These are phyloP conservation scores for Coptotermes formosanus DNA, from an alignment of 1,140 invertebrate species.

Conservation along the genomic window DNA sequence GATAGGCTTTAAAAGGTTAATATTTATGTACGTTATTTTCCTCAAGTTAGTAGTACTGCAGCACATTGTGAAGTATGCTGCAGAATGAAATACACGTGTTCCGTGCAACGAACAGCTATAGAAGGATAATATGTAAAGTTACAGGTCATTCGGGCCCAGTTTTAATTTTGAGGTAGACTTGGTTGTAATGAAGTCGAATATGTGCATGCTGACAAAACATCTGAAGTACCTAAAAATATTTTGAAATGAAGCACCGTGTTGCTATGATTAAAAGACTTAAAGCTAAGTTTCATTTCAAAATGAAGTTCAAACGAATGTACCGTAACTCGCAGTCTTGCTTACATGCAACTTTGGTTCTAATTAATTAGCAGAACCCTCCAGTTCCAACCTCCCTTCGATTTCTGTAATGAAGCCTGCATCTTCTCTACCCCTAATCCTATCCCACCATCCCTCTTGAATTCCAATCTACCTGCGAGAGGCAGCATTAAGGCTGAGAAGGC, in stretches of 20 bases:
- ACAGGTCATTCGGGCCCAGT: too few relatives aligned
- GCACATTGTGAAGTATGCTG: too few relatives aligned
- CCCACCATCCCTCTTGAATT: neutral
- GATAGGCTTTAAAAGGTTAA: too few relatives aligned
- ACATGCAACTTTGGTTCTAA: neutral
- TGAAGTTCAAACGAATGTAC: neutral
- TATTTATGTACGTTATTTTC: too few relatives aligned
- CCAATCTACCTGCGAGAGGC: neutral
- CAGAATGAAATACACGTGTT: too few relatives aligned
- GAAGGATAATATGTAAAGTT: too few relatives aligned
- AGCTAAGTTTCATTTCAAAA: neutral
- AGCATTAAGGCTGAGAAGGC: neutral
- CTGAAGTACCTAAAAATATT: neutral
- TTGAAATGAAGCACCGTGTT: neutral
- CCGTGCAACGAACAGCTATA: too few relatives aligned
- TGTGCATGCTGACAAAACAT: neutral
- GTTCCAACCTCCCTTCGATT: neutral
- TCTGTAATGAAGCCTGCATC: neutral
- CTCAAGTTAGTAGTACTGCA: too few relatives aligned
- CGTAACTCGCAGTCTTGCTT: neutral
- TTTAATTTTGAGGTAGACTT: too few relatives aligned
- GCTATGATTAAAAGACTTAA: neutral
- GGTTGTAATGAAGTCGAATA: too few relatives aligned
- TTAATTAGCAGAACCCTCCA: conserved; percentile 10
- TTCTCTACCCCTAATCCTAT: neutral